phyloP scores from a whole-genome alignment of 2,888 invertebrate genomes.

The Phlogophora meticulosa region DNA sequence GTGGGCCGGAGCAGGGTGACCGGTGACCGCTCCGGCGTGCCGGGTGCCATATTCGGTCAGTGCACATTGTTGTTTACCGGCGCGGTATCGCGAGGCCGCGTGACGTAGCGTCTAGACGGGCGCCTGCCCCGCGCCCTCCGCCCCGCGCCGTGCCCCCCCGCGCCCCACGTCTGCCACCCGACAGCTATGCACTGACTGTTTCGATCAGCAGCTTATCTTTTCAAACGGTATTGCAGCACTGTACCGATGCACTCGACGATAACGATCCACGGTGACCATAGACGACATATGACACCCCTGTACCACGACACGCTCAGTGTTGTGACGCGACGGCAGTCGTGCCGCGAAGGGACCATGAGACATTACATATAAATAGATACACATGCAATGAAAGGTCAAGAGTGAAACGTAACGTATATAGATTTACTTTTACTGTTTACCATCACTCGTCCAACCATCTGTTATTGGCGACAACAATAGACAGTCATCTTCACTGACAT shows the following conservation, averaged over 20 bases:
- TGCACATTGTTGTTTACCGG: slow-evolving; percentile 91
- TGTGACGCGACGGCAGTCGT: neutral
- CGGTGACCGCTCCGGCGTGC: slow-evolving; percentile 77
- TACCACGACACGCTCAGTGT: slow-evolving; percentile 5
- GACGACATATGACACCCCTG: slow-evolving; percentile 50
- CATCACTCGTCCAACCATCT: slow-evolving; percentile 28
- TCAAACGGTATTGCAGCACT: slow-evolving; percentile 88
- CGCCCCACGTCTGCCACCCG: slow-evolving; percentile 71
- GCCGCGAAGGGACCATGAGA: slow-evolving; percentile 22
- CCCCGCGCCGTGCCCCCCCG: slow-evolving; percentile 66
- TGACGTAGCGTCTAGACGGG: slow-evolving; percentile 91
- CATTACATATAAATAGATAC: slow-evolving; percentile 25
- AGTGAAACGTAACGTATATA: slow-evolving; percentile 32
- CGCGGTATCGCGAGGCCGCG: slow-evolving; percentile 92
- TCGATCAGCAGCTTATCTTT: slow-evolving; percentile 89
- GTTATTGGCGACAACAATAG: slow-evolving; percentile 48
- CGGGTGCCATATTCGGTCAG: slow-evolving; percentile 90
- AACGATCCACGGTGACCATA: slow-evolving; percentile 64
- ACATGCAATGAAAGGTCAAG: slow-evolving; percentile 45
- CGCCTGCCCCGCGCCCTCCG: slow-evolving; percentile 77
- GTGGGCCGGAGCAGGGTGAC: slow-evolving; percentile 78
- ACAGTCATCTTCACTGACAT: slow-evolving; percentile 16
- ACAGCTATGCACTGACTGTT: slow-evolving; percentile 87
- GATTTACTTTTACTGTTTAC: slow-evolving; percentile 49
- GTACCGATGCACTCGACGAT: slow-evolving; percentile 75